Evolutionary conservation across 1,140 invertebrate species (phyloP).

Genomic region (Trigoniulus corallinus): DNA sequence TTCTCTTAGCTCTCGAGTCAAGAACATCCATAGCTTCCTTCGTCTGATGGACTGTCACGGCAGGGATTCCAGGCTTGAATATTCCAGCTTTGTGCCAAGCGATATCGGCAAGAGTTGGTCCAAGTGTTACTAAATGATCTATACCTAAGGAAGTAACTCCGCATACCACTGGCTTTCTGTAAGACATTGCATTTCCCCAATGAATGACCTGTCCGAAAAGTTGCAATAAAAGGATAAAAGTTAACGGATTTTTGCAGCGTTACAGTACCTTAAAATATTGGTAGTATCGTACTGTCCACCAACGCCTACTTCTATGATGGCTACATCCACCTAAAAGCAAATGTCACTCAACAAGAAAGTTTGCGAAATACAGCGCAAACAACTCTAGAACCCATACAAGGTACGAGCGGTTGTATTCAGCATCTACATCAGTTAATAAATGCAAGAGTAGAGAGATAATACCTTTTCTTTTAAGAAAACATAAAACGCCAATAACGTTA

Average conservation of each 20-base stretch:
- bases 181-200: too few relatives aligned
- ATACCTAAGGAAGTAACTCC: constrained; percentile 80
- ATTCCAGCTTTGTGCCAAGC: constrained; percentile 93
- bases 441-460: too few relatives aligned
- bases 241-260: too few relatives aligned
- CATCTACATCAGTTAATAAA: too few relatives aligned
- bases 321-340: constrained; percentile 48
- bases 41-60: constrained; percentile 54
- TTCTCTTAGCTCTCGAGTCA: constrained; percentile 42
- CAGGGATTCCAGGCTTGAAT: constrained; percentile 57
- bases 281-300: constrained; percentile 90
- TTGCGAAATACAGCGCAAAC: not conserved
- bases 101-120: constrained; percentile 68
- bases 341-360: not conserved
- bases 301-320: constrained; percentile 92
- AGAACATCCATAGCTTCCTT: constrained; percentile 50
- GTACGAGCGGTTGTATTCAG: too few relatives aligned
- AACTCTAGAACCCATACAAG: too few relatives aligned
- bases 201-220: too few relatives aligned
- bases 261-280: constrained; percentile 60
- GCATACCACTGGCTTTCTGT: constrained; percentile 54
- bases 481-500: constrained; percentile 81
- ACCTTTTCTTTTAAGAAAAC: constrained; percentile 72
- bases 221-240: too few relatives aligned
- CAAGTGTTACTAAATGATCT: constrained; percentile 77